Evolutionary conservation across 2,888 invertebrate species (phyloP).

Genomic region (Ramazzottius varieornatus): DNA sequence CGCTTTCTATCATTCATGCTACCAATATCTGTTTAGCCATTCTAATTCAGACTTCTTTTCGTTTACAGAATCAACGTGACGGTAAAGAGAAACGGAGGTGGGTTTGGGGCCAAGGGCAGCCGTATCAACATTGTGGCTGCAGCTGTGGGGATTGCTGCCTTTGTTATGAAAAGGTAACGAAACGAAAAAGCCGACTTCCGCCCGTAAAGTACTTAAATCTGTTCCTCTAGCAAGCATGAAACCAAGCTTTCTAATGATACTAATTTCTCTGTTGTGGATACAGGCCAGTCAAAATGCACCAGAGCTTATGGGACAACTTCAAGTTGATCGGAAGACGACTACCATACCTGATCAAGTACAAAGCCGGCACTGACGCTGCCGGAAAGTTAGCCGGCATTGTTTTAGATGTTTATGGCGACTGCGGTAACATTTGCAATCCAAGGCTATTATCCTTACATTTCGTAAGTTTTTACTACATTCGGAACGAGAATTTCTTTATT

Average conservation of each 20-base stretch:
- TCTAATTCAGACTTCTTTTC: too few species aligned
- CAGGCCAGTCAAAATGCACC: background rate
- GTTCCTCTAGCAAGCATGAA: too few species aligned
- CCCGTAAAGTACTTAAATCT: too few species aligned
- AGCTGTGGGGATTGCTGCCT: background rate
- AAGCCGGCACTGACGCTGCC: background rate
- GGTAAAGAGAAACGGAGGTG: background rate
- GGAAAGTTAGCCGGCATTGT: background rate
- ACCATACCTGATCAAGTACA: background rate
- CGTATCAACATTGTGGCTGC: background rate
- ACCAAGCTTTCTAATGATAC: too few species aligned
- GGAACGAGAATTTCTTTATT: too few species aligned
- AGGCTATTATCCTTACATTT: background rate
- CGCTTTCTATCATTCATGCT: too few species aligned
- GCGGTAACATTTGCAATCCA: background rate
- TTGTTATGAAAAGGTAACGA: background rate
- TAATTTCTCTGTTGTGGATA: too few species aligned
- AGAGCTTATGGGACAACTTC: background rate
- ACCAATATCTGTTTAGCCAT: too few species aligned
- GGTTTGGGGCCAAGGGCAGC: background rate
- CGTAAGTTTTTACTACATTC: too few species aligned
- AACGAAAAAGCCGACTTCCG: too few species aligned
- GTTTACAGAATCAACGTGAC: background rate
- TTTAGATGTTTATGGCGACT: background rate
- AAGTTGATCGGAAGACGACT: background rate